A percentile compares a stretch with the other conserved stretches of the same genome.
phyloP scores from a whole-genome alignment of 92 coral and sea anemone species.

The Parazoanthus swiftii region DNA sequence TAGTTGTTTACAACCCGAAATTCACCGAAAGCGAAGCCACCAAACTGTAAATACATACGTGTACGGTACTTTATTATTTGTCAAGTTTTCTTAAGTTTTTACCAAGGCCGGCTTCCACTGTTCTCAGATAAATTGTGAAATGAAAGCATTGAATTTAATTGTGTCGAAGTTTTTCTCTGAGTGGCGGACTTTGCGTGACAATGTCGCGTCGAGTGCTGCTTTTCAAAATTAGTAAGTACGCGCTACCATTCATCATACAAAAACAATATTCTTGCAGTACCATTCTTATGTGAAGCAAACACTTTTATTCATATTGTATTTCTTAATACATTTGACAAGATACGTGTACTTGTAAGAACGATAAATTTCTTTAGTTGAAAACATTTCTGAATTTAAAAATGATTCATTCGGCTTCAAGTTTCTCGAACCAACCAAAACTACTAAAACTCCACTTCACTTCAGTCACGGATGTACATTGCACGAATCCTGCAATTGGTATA shows the following conservation, averaged over 20 bases:
- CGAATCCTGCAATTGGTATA: neutral
- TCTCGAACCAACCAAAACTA: neutral
- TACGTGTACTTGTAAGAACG: neutral
- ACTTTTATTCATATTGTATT: neutral
- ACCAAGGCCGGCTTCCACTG: conserved; percentile 22
- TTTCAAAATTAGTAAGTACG: neutral
- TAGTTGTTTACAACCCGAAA: conserved; percentile 20
- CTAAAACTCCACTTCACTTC: neutral
- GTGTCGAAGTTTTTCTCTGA: neutral
- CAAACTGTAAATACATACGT: neutral
- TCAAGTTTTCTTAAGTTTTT: conserved; percentile 8
- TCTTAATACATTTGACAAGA: neutral
- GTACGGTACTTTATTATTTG: conserved; percentile 2
- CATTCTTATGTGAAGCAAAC: conserved; percentile 7
- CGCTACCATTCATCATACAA: conserved; percentile 1
- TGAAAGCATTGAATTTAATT: conserved; percentile 2
- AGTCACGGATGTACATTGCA: conserved; percentile 8
- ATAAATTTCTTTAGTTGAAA: neutral
- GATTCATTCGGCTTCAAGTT: neutral
- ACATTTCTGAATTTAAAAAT: neutral
- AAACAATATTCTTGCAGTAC: conserved; percentile 3
- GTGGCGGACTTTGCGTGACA: neutral
- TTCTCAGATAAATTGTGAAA: conserved; percentile 1
- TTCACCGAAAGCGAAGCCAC: conserved; percentile 26
- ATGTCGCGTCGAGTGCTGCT: neutral